Conservation (phyloP, 1,140 invertebrate genomes). For the Scaptodrosophila lebanonensis region DNA sequence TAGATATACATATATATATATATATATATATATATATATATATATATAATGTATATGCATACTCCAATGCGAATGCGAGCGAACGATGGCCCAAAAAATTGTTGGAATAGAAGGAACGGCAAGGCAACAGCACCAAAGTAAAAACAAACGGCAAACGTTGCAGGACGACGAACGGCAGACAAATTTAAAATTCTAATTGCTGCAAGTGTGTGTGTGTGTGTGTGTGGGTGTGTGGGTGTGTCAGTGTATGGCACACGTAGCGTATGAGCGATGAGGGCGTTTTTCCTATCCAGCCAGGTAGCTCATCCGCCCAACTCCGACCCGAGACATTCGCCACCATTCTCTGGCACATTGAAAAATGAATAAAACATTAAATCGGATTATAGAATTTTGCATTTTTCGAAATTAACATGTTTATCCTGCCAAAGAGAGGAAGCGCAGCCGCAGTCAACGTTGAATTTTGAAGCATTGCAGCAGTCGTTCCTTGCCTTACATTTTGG, state of each 20-base stretch:
- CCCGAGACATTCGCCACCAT: slow-evolving; percentile 4
- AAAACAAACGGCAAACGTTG: slow-evolving; percentile 45
- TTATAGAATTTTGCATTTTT: slow-evolving; percentile 73
- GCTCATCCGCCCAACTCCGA: background rate
- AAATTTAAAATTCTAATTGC: slow-evolving; percentile 70
- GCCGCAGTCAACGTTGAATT: slow-evolving; percentile 10
- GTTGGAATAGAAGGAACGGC: no score
- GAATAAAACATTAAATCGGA: slow-evolving; percentile 74
- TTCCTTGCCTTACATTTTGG: no score
- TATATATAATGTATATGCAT: no score
- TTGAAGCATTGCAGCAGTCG: slow-evolving; percentile 19
- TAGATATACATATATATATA: slow-evolving; percentile 11
- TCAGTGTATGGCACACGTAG: slow-evolving; percentile 17
- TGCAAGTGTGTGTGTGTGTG: slow-evolving; percentile 25
- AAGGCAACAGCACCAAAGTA: no score
- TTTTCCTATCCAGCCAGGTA: slow-evolving; percentile 11
- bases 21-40: no score
- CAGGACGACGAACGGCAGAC: slow-evolving; percentile 19
- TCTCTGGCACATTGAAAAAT: slow-evolving; percentile 52
- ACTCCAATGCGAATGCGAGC: no score
- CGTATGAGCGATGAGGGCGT: background rate
- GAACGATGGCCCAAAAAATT: no score
- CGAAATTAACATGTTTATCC: slow-evolving; percentile 71
- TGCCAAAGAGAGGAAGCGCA: slow-evolving; percentile 11
- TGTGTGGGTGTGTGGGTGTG: slow-evolving; percentile 15